Base-by-base conservation (phyloP, 1,140 invertebrate species). In the Penaeus indicus region DNA sequence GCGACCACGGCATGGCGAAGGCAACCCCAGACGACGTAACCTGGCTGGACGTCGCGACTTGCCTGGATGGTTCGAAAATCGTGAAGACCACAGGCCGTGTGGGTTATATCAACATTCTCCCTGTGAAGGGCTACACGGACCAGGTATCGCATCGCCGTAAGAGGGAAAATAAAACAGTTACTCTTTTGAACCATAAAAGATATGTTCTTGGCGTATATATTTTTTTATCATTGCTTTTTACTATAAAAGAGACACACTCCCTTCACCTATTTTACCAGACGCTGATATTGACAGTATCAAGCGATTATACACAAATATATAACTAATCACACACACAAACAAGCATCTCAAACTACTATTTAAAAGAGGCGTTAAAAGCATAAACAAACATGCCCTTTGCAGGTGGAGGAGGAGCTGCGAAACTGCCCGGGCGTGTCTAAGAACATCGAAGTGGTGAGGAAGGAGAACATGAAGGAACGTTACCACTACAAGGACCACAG, bases 401-500 rank as follows among this genome's bases (percentile, higher is more conserved):
- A 83, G 81, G 81, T 63, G 16, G 81, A 38, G 10, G 62, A 83
- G 54, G 32, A 21, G 22, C 54, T 83, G 32, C 5, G 22, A 16
- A 63, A 61, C 11, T 83, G 81, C 32, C 54, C 54, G 11, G 61
- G n/a, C 18, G 13, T 63, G 4, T 62, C 16, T 38, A 22, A 83
- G 25, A 83, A 83, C 18, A 19, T 83, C 54, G 63, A 83, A 22
- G 81, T 62, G 32, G 61, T 27, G 54, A 47, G n/a, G 19, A 83
- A 83, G 81, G 61, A 83, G 7, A 38, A 62, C 10, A 32, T 83
- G 60, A 8, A 61, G 7, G n/a, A 61, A 7, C 81, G 81, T 0
- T 83, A 83, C 81, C 62, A 83, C 81, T 83, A 63, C 61, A 83
- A 27, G 81, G n/a, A 22, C 27, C 81, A 83, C 81, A 62, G 81